phyloP scores from a whole-genome alignment of 2,113 vertebrate species.

The Sminthopsis crassicaudata region DNA sequence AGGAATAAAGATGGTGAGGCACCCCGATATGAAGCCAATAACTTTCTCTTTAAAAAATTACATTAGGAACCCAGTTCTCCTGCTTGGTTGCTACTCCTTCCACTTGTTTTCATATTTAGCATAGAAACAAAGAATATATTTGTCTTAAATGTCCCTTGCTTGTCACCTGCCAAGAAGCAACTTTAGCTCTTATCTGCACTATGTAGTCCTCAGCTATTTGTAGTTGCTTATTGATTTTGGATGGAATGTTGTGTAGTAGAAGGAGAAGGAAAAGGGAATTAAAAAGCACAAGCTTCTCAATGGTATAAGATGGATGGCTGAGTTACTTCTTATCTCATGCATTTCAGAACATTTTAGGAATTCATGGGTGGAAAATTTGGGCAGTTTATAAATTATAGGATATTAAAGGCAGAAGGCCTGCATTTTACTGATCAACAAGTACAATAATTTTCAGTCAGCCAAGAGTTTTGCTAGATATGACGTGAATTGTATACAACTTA shows the following conservation, averaged over 20 bases:
- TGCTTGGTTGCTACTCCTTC: not conserved
- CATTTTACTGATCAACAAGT: not conserved
- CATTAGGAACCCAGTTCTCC: not conserved
- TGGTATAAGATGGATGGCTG: slow-evolving; percentile 14
- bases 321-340: slow-evolving; percentile 6
- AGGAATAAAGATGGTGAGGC: not conserved
- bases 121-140: slow-evolving; percentile 30
- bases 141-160: not conserved
- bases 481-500: not conserved
- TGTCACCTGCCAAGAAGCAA: slow-evolving; percentile 13
- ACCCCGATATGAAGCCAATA: not conserved
- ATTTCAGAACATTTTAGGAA: slow-evolving; percentile 41
- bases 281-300: not conserved
- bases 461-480: not conserved
- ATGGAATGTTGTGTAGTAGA: not conserved
- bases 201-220: slow-evolving; percentile 8
- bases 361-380: not conserved
- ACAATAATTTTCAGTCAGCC: not conserved
- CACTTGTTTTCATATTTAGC: not conserved
- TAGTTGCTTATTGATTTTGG: slow-evolving; percentile 44
- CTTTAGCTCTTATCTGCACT: not conserved
- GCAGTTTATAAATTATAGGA: not conserved
- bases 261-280: slow-evolving; percentile 10
- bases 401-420: not conserved
- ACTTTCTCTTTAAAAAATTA: not conserved